Evolutionary conservation across 2,888 invertebrate species (phyloP).

Genomic region (Sarcophaga variegata): DNA sequence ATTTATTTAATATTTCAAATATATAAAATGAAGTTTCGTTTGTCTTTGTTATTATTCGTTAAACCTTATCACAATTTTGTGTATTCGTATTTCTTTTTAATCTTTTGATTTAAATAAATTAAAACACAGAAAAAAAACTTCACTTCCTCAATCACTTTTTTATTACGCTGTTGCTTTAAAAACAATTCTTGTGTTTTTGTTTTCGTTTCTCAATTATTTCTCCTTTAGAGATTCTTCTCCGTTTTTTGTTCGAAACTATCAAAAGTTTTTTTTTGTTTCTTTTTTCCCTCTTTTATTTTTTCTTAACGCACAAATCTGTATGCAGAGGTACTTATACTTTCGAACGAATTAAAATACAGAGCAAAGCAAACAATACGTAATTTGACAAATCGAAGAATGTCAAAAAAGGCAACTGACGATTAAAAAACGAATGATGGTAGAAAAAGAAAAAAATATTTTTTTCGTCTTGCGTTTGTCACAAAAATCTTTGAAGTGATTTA

Average conservation of each 20-base stretch:
- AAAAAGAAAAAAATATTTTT: constrained; percentile 56
- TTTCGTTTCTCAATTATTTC: constrained; percentile 45
- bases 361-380: constrained; percentile 61
- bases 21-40: background rate
- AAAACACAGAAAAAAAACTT: background rate
- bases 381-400: constrained; percentile 71
- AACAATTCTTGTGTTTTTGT: constrained; percentile 48
- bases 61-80: constrained; percentile 10
- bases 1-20: background rate
- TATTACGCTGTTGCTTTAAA: constrained; percentile 41
- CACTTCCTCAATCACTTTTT: constrained; percentile 16
- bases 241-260: constrained; percentile 20
- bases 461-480: constrained; percentile 66
- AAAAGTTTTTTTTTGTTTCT: background rate
- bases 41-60: constrained; percentile 29
- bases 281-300: constrained; percentile 6
- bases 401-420: constrained; percentile 61
- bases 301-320: constrained; percentile 36
- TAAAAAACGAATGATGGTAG: constrained; percentile 57
- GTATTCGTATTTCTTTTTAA: constrained; percentile 21
- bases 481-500: constrained; percentile 70
- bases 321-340: constrained; percentile 62
- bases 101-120: background rate
- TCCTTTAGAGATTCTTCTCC: constrained; percentile 58
- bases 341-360: constrained; percentile 58